A percentile compares a stretch with the other conserved stretches of the same genome.
Evolutionary conservation across 92 coral and sea anemone genomes (phyloP).

Genomic region (Epizoanthus rinbou): DNA sequence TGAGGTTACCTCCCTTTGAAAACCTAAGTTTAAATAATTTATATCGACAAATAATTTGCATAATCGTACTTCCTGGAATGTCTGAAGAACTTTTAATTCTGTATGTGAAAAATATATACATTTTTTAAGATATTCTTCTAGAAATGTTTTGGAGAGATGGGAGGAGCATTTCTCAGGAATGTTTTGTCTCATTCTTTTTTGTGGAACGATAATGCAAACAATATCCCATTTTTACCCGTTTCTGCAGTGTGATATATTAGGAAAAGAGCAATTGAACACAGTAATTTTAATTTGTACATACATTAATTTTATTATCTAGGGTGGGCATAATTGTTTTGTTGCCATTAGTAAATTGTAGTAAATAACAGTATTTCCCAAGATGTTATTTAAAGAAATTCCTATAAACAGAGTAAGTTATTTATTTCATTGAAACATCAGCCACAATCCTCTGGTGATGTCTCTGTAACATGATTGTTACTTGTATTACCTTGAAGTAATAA

Average conservation of each 20-base stretch:
- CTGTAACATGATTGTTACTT: background rate
- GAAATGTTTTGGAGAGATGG: no score
- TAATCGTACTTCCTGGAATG: no score
- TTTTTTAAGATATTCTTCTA: no score
- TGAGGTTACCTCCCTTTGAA: background rate
- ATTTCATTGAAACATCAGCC: conserved; percentile 14
- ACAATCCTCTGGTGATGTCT: background rate
- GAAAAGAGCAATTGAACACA: background rate
- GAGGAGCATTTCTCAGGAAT: no score
- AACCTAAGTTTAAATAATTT: no score
- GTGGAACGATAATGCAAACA: no score
- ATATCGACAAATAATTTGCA: no score
- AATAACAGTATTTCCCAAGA: conserved; percentile 1
- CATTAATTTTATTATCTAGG: conserved; percentile 21
- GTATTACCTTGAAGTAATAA: conserved; percentile 9
- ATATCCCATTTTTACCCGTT: conserved; percentile 12
- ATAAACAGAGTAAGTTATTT: conserved; percentile 43
- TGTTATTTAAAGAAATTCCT: conserved; percentile 36
- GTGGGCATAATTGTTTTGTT: background rate
- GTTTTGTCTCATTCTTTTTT: no score
- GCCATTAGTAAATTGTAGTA: conserved; percentile 20
- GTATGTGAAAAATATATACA: no score
- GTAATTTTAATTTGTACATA: conserved; percentile 36
- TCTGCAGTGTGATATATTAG: background rate
- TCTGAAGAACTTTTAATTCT: no score